These are phyloP conservation scores for Zaprionus kolodkinae DNA, from an alignment of 1,140 invertebrate species.

Conservation along the genomic window DNA sequence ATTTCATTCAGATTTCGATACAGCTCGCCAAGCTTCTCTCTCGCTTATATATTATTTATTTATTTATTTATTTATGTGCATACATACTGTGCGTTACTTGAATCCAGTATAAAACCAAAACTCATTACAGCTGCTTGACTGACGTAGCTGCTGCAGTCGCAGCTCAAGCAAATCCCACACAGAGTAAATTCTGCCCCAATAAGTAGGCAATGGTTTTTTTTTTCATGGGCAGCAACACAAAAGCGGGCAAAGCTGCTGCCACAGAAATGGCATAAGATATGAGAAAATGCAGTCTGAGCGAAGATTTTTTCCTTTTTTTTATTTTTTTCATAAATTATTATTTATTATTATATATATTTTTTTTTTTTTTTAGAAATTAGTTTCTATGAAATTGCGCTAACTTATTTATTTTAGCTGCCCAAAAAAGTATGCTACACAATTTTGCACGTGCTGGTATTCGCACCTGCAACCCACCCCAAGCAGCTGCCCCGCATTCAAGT, in stretches of 20 bases:
- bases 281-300: not conserved
- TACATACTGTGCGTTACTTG: not conserved
- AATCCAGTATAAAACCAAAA: slow-evolving; percentile 57
- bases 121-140: slow-evolving; percentile 31
- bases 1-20: slow-evolving; percentile 23
- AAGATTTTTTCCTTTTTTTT: too few species aligned
- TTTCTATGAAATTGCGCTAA: too few species aligned
- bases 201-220: slow-evolving; percentile 46
- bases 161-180: not conserved
- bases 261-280: not conserved
- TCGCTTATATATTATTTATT: slow-evolving; percentile 32
- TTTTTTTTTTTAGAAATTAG: too few species aligned
- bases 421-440: not conserved
- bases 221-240: not conserved
- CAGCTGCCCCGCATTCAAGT: slow-evolving; percentile 15
- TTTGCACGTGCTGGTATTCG: slow-evolving; percentile 12
- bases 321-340: not conserved
- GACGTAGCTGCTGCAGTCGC: not conserved
- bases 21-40: not conserved
- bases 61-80: slow-evolving; percentile 7
- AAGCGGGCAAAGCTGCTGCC: not conserved
- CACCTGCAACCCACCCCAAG: not conserved
- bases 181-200: slow-evolving; percentile 9
- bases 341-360: too few species aligned
- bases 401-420: not conserved